Evolutionary conservation across 2,113 vertebrate genomes (phyloP).

Genomic region (Clarias magur): DNA sequence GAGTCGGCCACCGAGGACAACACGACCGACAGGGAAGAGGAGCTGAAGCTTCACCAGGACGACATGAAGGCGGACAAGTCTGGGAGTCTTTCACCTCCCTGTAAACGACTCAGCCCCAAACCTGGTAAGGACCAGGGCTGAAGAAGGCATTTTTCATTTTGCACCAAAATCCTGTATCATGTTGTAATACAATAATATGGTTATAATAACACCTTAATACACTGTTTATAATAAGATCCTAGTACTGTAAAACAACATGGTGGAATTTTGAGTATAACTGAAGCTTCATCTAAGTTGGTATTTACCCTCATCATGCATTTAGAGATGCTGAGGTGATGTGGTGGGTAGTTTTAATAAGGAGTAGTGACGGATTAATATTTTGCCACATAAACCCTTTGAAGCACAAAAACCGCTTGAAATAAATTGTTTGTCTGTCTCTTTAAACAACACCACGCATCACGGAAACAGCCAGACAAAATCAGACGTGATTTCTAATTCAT

Average conservation of each 20-base stretch:
- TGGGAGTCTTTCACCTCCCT: conserved; percentile 76
- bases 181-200: not conserved
- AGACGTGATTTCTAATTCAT: not conserved
- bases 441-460: not conserved
- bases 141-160: not conserved
- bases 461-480: not conserved
- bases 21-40: conserved; percentile 83
- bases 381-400: not conserved
- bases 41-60: conserved; percentile 78
- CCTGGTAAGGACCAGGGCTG: conserved; percentile 74
- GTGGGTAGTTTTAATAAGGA: not conserved
- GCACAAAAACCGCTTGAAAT: not conserved
- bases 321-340: not conserved
- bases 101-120: conserved; percentile 92
- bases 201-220: not conserved
- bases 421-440: not conserved
- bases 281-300: not conserved
- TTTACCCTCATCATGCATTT: not conserved
- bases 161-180: not conserved
- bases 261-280: not conserved
- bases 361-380: not conserved
- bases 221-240: not conserved
- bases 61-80: conserved; percentile 84
- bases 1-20: conserved; percentile 92
- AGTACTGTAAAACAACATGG: not conserved